A percentile compares a stretch with the other conserved stretches of the same genome.
phyloP scores from a whole-genome alignment of 2,888 invertebrate species.

The Parnassius apollo region DNA sequence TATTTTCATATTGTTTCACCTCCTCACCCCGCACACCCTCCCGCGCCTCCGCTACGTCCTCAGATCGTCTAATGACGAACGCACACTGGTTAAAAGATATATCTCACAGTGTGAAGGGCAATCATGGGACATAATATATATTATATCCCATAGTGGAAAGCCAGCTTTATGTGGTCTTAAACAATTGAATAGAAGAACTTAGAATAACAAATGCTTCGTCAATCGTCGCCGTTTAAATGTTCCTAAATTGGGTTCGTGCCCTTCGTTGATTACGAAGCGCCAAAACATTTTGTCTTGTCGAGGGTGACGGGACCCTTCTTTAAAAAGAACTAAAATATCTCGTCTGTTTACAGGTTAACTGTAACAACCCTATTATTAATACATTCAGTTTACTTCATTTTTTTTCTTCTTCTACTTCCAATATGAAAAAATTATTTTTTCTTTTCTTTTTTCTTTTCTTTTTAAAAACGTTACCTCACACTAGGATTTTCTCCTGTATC shows the following conservation, averaged over 20 bases:
- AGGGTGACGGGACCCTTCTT: slow-evolving; percentile 59
- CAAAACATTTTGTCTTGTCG: slow-evolving; percentile 45
- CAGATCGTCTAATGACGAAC: too few relatives aligned
- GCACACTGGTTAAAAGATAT: too few relatives aligned
- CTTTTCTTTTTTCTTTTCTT: too few relatives aligned
- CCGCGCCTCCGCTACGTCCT: too few relatives aligned
- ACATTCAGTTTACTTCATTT: slow-evolving; percentile 13
- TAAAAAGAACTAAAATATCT: slow-evolving; percentile 58
- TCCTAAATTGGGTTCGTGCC: slow-evolving; percentile 70
- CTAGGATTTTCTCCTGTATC: too few relatives aligned
- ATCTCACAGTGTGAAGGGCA: too few relatives aligned
- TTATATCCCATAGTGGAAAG: too few relatives aligned
- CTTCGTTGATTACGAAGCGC: slow-evolving; percentile 67
- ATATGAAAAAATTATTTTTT: too few relatives aligned
- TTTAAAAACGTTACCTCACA: too few relatives aligned
- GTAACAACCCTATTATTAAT: slow-evolving; percentile 37
- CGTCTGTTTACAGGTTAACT: slow-evolving; percentile 67
- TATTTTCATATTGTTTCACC: too few relatives aligned
- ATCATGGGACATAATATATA: too few relatives aligned
- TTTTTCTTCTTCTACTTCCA: neutral
- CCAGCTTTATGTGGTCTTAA: neutral
- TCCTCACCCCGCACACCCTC: too few relatives aligned
- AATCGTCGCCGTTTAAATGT: slow-evolving; percentile 51
- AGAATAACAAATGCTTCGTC: slow-evolving; percentile 53
- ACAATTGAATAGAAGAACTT: slow-evolving; percentile 3